These are phyloP conservation scores for Brachypteracias leptosomus DNA, from an alignment of 2,113 vertebrate genomes.

Conservation along the genomic window DNA sequence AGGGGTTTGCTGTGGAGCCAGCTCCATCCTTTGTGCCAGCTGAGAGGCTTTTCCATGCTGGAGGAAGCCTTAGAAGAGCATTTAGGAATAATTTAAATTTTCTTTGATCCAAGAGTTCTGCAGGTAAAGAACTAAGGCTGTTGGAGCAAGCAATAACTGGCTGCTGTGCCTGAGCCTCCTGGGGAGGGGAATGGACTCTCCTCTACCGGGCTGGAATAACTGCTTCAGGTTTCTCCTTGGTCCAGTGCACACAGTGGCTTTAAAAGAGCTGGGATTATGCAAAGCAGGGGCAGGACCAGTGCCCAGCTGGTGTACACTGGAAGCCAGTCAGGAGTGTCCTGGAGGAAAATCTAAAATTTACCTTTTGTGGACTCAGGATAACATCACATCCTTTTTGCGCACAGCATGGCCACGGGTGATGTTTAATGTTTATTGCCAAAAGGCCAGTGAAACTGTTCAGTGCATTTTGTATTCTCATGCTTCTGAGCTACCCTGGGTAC, in stretches of 20 bases:
- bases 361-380: not conserved
- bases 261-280: rapidly evolving
- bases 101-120: constrained; percentile 15
- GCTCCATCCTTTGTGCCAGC: not conserved
- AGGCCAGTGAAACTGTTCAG: not conserved
- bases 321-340: rapidly evolving
- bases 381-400: rapidly evolving
- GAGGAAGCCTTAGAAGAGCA: not conserved
- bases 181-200: not conserved
- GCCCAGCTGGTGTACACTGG: not conserved
- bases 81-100: not conserved
- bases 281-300: not conserved
- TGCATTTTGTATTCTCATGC: rapidly evolving
- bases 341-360: not conserved
- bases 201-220: not conserved
- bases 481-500: not conserved
- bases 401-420: rapidly evolving
- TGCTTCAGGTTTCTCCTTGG: rapidly evolving
- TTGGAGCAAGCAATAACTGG: not conserved
- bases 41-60: not conserved
- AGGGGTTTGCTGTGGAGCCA: not conserved
- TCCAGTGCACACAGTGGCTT: not conserved
- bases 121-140: not conserved
- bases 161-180: not conserved
- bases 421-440: not conserved